These are phyloP conservation scores for Rugalucina vietnamica DNA, from an alignment of 2,888 invertebrate species.

Conservation along the genomic window DNA sequence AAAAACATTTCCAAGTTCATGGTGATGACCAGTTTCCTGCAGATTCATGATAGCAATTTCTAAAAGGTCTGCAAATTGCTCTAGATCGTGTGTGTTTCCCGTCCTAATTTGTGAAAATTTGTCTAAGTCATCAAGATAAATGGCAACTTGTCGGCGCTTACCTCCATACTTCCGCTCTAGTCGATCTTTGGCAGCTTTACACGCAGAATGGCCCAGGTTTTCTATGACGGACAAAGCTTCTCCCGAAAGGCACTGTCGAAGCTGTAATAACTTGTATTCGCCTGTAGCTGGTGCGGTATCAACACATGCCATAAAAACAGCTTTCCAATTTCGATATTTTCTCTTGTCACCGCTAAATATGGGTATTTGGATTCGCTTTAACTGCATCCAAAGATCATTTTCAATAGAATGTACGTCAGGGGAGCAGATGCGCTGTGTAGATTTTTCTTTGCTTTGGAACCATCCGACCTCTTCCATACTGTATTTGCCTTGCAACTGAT, in stretches of 20 bases:
- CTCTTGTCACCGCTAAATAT: slow-evolving; percentile 44
- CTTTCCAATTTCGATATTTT: slow-evolving; percentile 46
- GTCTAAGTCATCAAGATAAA: too few relatives aligned
- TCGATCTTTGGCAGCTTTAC: too few relatives aligned
- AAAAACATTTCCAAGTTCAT: slow-evolving; percentile 19
- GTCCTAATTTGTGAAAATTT: background rate
- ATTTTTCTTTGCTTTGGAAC: too few relatives aligned
- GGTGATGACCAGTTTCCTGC: slow-evolving; percentile 21
- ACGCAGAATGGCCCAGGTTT: slow-evolving; percentile 39
- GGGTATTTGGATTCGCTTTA: too few relatives aligned
- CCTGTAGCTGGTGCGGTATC: slow-evolving; percentile 48
- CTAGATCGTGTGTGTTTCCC: slow-evolving; percentile 24
- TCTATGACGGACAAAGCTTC: slow-evolving; percentile 37
- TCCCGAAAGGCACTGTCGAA: slow-evolving; percentile 54
- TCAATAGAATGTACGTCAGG: background rate
- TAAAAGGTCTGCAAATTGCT: slow-evolving; percentile 40
- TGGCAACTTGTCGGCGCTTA: too few relatives aligned
- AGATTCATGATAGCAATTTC: slow-evolving; percentile 51
- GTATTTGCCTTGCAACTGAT: too few relatives aligned
- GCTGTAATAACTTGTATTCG: slow-evolving; percentile 55
- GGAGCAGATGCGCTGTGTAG: background rate
- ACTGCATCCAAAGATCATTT: slow-evolving; percentile 43
- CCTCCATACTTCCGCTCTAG: too few relatives aligned
- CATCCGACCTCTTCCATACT: too few relatives aligned
- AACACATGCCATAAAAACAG: slow-evolving; percentile 38